Conservation (phyloP, 92 coral and sea anemone species). For the Metridium senile region DNA sequence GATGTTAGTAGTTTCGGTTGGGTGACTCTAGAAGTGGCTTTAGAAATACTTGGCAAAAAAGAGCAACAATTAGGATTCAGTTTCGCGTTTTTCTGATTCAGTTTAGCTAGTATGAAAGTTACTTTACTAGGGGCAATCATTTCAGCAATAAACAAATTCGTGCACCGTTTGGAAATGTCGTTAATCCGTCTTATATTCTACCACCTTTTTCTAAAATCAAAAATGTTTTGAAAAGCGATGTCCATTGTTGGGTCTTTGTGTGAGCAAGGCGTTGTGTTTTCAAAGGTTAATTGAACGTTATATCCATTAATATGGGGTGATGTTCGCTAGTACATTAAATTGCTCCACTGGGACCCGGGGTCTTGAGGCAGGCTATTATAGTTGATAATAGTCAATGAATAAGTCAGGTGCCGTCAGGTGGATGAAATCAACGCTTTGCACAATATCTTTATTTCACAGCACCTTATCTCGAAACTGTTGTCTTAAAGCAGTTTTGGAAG, state of each 20-base stretch:
- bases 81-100: no score
- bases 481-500: background rate
- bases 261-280: background rate
- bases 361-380: background rate
- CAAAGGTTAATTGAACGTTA: background rate
- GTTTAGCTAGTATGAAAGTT: no score
- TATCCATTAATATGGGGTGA: background rate
- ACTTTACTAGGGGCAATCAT: no score
- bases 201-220: background rate
- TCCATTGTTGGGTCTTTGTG: background rate
- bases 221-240: background rate
- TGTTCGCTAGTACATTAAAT: background rate
- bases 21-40: background rate
- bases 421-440: no score
- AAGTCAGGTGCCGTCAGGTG: no score
- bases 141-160: background rate
- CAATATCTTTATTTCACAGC: background rate
- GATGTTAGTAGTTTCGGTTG: background rate
- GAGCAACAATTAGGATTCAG: no score
- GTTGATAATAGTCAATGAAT: no score
- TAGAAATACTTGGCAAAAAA: background rate
- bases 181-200: background rate
- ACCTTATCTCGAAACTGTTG: background rate
- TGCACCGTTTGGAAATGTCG: background rate
- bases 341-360: conserved; percentile 12